phyloP scores from a whole-genome alignment of 1,140 invertebrate species.

The Linepithema humile region DNA sequence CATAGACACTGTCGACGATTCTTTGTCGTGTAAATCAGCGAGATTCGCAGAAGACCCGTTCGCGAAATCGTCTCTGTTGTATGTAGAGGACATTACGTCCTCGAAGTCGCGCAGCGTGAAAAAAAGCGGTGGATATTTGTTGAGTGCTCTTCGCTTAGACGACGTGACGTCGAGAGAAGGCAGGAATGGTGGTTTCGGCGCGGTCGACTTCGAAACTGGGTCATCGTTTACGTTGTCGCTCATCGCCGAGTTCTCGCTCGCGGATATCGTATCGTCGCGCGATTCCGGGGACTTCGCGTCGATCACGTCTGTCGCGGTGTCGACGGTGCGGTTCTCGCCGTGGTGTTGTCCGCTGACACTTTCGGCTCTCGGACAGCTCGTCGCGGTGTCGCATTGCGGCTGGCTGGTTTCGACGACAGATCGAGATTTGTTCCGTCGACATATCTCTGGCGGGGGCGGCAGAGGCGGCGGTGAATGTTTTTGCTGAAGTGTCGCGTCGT shows the following conservation, averaged over 20 bases:
- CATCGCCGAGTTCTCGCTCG: background rate
- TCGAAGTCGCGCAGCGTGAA: slow-evolving; percentile 80
- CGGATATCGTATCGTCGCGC: background rate
- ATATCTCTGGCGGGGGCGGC: slow-evolving; percentile 63
- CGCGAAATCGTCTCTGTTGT: slow-evolving; percentile 17
- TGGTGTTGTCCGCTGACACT: background rate
- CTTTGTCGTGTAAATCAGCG: slow-evolving; percentile 1
- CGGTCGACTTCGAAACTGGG: background rate
- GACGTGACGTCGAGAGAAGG: slow-evolving; percentile 8
- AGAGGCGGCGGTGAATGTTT: slow-evolving; percentile 71
- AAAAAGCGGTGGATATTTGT: slow-evolving; percentile 73
- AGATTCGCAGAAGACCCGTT: background rate
- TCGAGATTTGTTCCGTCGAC: slow-evolving; percentile 55
- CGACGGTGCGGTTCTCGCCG: background rate
- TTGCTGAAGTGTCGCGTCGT: slow-evolving; percentile 40
- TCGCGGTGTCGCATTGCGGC: slow-evolving; percentile 19
- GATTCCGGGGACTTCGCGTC: background rate
- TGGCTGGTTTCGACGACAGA: background rate
- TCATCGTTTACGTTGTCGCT: background rate
- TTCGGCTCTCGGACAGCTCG: background rate
- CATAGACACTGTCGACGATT: background rate
- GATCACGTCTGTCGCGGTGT: background rate
- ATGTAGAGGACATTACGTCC: slow-evolving; percentile 73
- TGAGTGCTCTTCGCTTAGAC: slow-evolving; percentile 13
- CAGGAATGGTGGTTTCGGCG: background rate